Base-by-base conservation (phyloP, 1,140 invertebrate species). In the Trichonephila clavata region DNA sequence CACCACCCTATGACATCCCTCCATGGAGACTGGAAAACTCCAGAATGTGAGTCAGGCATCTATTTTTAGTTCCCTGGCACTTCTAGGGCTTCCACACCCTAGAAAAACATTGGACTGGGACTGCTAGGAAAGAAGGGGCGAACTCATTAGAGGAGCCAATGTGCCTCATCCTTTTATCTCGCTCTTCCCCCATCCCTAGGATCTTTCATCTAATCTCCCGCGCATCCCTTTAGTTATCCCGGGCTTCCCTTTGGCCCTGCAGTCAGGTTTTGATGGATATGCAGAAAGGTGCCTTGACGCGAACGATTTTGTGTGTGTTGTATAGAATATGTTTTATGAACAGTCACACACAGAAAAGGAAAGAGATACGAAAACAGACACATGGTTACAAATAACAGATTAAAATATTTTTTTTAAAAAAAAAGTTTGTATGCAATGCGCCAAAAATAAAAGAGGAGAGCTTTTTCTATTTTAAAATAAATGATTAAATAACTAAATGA, bases 91-190 rank as follows among this genome's bases (percentile, higher is more conserved):
- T 68, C 65, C 65, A 68, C 65, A 68, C 71, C 71, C 71, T 77
- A 39, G 68, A 77, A 77, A 77, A 77, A 77, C 71, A 77, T 39
- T 8, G 71, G 27, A 20, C 27, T 63, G 60, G 60, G 20, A 21
- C 61, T 20, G 61, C 5, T 16, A 63, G 16, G 21, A 21, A 63
- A 63, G 16, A 63, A 39, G 32, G 81, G 81, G n/a, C n/a, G 81
- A 57, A 84, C 81, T 84, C 81, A 84, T 84, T 84, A 84, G 81
- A 57, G 65, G 81, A 57, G 81, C 43, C 81, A 77, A n/a, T 32
- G 18, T 77, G 20, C 61, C 61, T 77, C 71, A 77, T 84, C 81
- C 81, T 84, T 84, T 50, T 84, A 59, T 84, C 81, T 84, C 81
- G 20, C 43, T 24, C 81, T 24, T 43, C 21, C 43, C 21, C 57